These are phyloP conservation scores for Sebastes iracundus DNA, from an alignment of 2,797 vertebrate species.

Conservation along the genomic window DNA sequence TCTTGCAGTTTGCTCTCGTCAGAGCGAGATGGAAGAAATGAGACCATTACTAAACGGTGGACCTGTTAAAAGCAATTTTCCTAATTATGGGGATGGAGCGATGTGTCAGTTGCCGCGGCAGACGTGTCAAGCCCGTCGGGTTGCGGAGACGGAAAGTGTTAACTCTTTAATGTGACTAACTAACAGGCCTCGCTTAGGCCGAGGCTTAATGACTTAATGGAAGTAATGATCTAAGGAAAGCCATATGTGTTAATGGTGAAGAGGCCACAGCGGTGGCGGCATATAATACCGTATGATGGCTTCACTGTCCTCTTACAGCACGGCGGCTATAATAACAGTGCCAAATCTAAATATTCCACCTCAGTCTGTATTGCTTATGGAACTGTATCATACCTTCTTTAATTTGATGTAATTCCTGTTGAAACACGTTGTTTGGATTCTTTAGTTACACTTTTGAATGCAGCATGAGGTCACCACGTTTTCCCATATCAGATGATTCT, in stretches of 20 bases:
- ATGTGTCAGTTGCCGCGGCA: constrained; percentile 78
- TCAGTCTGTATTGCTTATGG: not conserved
- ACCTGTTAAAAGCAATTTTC: constrained; percentile 90
- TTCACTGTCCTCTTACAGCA: constrained; percentile 19
- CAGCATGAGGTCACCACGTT: not conserved
- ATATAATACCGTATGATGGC: constrained; percentile 13
- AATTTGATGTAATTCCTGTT: not conserved
- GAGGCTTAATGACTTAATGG: constrained; percentile 80
- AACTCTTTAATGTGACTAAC: constrained; percentile 78
- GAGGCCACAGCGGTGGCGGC: constrained; percentile 36
- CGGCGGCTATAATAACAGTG: not conserved
- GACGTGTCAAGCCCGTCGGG: constrained; percentile 81
- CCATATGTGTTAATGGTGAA: constrained; percentile 72
- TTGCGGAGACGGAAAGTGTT: constrained; percentile 75
- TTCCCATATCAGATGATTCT: not conserved
- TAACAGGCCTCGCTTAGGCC: constrained; percentile 69
- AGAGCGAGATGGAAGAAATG: constrained; percentile 83
- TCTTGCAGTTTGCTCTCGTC: constrained; percentile 91
- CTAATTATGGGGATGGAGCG: constrained; percentile 89
- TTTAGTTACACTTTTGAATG: not conserved
- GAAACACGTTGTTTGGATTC: not conserved
- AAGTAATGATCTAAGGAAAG: constrained; percentile 79
- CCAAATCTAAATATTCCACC: not conserved
- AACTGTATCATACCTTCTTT: not conserved
- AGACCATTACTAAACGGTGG: constrained; percentile 88